These are phyloP conservation scores for Eptesicus fuscus DNA, from an alignment of 2,113 vertebrate species.

Conservation along the genomic window DNA sequence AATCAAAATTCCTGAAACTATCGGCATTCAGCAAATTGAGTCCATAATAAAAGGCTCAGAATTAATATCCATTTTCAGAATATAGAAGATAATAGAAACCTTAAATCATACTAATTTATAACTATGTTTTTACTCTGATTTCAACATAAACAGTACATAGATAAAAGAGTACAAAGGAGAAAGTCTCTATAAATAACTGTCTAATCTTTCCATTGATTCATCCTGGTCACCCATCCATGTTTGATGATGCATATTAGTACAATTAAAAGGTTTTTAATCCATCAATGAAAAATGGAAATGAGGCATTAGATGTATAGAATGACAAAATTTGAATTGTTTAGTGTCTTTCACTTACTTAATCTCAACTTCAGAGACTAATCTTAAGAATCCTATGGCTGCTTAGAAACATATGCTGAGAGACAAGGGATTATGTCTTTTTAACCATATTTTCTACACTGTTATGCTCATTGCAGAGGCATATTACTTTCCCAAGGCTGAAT, in stretches of 20 bases:
- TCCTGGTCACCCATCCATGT: not conserved
- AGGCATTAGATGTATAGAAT: not conserved
- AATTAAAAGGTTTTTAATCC: not conserved
- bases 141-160: not conserved
- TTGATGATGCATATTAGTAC: not conserved
- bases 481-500: not conserved
- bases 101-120: slow-evolving; percentile 38
- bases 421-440: not conserved
- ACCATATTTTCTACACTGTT: not conserved
- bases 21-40: slow-evolving; percentile 40
- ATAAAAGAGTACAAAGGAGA: not conserved
- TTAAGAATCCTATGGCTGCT: not conserved
- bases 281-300: not conserved
- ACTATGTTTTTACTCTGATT: slow-evolving; percentile 13
- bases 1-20: slow-evolving; percentile 70
- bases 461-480: not conserved
- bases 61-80: slow-evolving; percentile 47
- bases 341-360: not conserved
- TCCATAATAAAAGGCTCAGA: slow-evolving; percentile 51
- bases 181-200: not conserved
- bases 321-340: not conserved
- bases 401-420: not conserved
- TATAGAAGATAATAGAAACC: not conserved
- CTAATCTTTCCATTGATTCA: not conserved
- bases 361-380: not conserved